Base-by-base conservation (phyloP, 2,888 invertebrate genomes). In the Parochlus steinenii region DNA sequence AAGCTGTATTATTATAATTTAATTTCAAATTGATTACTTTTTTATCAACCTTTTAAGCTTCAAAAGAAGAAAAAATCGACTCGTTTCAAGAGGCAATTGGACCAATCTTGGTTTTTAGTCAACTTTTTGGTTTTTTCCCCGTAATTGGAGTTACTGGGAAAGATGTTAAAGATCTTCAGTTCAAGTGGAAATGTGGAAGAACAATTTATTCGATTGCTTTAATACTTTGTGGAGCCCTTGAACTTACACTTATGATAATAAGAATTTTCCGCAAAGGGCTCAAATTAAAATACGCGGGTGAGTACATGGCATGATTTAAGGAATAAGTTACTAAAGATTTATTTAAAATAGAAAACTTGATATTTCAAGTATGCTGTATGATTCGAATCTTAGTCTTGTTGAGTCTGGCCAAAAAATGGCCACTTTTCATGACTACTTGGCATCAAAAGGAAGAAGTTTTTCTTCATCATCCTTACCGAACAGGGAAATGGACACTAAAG, bases 101-200 rank as follows among this genome's bases (percentile, higher is more conserved):
- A 18, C 33, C 26, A 5, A 14, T 14, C 14, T 19, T 33, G 11
- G 17, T 19, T 8, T 26, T 24, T 15, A 27, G 19, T 18, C 33
- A 33, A 19, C 10, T 26, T 3, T 33, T 33, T 11, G 33, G 20
- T 10, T 15, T 33, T 19, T 18, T 33, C 17, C 27, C 69, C 1
- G 61, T 69, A 0, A 50, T 54, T 18, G 67, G 67, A 0, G 48
- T 67, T 2, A 60, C 53, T 12, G 49, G 53, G 3, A 46, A 54
- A 3, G 56, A 62, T 41, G 58, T 65, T 0, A 53, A 53, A 3
- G 46, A 56, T 27, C 51, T 62, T 7, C 50, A 48, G 42, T 63
- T 58, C 37, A 50, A 53, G 6, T 59, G 56, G 56, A 38, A 39
- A 2, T 46, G 47, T 37, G 24, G 48, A 31, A 50, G 55, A 20